These are phyloP conservation scores for Cryptus viduatorius DNA, from an alignment of 2,888 invertebrate species.

Conservation along the genomic window DNA sequence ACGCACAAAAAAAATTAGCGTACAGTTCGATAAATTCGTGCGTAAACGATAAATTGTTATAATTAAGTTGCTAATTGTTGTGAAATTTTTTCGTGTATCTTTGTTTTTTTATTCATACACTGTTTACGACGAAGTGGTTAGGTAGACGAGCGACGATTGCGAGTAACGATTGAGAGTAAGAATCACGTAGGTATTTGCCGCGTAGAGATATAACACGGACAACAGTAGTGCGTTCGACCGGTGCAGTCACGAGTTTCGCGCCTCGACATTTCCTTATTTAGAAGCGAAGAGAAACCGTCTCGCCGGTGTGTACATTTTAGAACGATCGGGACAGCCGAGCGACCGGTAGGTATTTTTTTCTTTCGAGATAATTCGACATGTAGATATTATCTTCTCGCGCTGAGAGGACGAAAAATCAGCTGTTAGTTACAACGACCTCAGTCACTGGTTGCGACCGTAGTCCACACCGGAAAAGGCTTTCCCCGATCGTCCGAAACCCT, in stretches of 20 bases:
- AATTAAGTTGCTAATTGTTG: not conserved
- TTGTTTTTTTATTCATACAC: not conserved
- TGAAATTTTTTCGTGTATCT: not conserved
- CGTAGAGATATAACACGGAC: not conserved
- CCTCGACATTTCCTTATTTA: conserved; percentile 81
- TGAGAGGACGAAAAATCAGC: conserved; percentile 34
- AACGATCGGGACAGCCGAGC: not conserved
- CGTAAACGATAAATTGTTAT: not conserved
- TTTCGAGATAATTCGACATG: not conserved
- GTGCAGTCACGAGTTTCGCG: conserved; percentile 69
- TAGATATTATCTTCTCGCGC: not conserved
- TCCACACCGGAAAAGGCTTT: conserved; percentile 25
- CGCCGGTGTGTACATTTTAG: not conserved
- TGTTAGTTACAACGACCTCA: not conserved
- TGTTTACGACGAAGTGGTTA: not conserved
- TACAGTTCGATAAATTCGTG: not conserved
- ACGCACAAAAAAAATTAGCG: not conserved
- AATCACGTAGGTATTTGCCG: conserved; percentile 28
- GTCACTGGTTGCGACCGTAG: not conserved
- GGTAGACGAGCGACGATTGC: not conserved
- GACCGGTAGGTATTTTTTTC: not conserved
- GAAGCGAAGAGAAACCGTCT: conserved; percentile 70
- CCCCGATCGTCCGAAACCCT: not conserved
- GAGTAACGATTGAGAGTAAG: not conserved
- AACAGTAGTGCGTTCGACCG: conserved; percentile 56